Evolutionary conservation across 2,113 vertebrate species (phyloP).

Genomic region (Protobothrops flavoviridis): DNA sequence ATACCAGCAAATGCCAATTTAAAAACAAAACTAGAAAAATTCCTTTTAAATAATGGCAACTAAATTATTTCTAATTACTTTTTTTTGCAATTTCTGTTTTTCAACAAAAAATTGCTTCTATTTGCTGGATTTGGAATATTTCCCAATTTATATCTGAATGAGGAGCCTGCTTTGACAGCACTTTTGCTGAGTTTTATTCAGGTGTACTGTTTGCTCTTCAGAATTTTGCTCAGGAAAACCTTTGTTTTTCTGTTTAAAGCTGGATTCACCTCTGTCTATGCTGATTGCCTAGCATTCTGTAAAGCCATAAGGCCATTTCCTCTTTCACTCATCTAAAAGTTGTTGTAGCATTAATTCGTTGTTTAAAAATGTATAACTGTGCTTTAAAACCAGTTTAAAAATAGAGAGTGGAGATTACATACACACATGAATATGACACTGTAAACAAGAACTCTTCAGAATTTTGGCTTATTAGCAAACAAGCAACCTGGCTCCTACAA

Average conservation of each 20-base stretch:
- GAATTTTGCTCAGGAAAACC: not conserved
- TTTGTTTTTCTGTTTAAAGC: not conserved
- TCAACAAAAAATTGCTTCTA: not conserved
- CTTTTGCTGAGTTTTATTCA: not conserved
- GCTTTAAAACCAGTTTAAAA: not conserved
- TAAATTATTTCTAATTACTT: conserved; percentile 3
- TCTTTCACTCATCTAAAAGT: not conserved
- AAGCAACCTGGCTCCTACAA: not conserved
- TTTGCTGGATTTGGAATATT: not conserved
- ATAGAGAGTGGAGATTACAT: not conserved
- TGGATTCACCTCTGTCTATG: not conserved
- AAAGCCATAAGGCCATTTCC: not conserved
- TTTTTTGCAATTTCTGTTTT: not conserved
- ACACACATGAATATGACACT: not conserved
- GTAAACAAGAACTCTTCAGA: not conserved
- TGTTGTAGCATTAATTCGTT: not conserved
- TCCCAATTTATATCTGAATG: not conserved
- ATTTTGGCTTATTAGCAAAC: not conserved
- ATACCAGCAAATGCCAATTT: conserved; percentile 56
- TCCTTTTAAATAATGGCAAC: conserved; percentile 20
- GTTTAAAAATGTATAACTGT: not conserved
- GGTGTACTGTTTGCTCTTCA: not conserved
- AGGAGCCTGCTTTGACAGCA: not conserved
- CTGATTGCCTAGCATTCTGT: not conserved
- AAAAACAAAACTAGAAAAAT: conserved; percentile 21